phyloP scores from a whole-genome alignment of 2,888 invertebrate genomes.

The Nymphalis urticae region DNA sequence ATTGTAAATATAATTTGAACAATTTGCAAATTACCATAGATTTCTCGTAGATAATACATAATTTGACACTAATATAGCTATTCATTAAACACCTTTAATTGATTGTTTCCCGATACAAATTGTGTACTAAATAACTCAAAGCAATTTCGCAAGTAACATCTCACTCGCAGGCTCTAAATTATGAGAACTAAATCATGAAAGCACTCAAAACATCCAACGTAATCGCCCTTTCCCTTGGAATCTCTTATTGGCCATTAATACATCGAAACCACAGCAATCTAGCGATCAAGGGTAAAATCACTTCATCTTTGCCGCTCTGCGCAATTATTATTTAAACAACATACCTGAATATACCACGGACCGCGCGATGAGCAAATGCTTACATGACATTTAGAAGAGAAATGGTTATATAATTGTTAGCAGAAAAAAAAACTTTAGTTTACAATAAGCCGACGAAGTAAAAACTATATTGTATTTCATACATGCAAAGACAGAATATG shows the following conservation, averaged over 20 bases:
- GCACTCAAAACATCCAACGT: slow-evolving; percentile 49
- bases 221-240: slow-evolving; percentile 50
- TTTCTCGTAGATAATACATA: slow-evolving; percentile 34
- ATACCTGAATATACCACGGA: slow-evolving; percentile 14
- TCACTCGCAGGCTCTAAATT: slow-evolving; percentile 36
- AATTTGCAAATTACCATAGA: slow-evolving; percentile 33
- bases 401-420: not conserved
- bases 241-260: slow-evolving; percentile 56
- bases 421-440: not conserved
- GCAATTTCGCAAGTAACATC: slow-evolving; percentile 41
- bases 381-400: not conserved
- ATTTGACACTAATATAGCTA: slow-evolving; percentile 41
- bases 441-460: no score
- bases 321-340: slow-evolving; percentile 53
- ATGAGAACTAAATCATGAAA: slow-evolving; percentile 47
- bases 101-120: slow-evolving; percentile 26
- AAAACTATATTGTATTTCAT: no score
- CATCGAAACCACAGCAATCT: slow-evolving; percentile 52
- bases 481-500: no score
- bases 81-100: slow-evolving; percentile 24
- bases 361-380: slow-evolving; percentile 14
- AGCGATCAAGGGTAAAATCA: slow-evolving; percentile 56
- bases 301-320: slow-evolving; percentile 56
- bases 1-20: not conserved
- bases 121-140: slow-evolving; percentile 31